Conservation (phyloP, 2,113 vertebrate species). For the Lagopus muta region DNA sequence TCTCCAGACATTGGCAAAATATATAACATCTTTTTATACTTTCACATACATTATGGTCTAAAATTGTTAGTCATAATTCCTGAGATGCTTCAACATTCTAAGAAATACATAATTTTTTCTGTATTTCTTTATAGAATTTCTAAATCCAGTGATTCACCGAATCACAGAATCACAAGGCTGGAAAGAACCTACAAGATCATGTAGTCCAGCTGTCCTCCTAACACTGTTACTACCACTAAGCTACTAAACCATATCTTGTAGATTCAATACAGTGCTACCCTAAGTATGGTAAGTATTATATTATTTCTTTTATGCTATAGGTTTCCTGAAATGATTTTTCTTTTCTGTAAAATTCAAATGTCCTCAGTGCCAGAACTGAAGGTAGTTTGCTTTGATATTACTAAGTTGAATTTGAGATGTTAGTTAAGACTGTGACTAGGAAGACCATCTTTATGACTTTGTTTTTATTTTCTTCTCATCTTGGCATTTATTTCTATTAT, state of each 20-base stretch:
- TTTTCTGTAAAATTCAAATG: background rate
- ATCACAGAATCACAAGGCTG: too few species aligned
- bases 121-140: background rate
- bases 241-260: too few species aligned
- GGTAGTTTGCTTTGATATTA: background rate
- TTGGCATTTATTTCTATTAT: background rate
- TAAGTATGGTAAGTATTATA: background rate
- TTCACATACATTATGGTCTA: background rate
- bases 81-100: background rate
- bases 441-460: background rate
- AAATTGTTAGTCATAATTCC: background rate
- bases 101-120: background rate
- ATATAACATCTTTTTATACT: background rate
- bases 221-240: too few species aligned
- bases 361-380: background rate
- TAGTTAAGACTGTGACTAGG: background rate
- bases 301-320: background rate
- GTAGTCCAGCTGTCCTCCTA: too few species aligned
- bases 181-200: too few species aligned
- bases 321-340: background rate
- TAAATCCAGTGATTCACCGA: background rate
- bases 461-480: constrained; percentile 29
- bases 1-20: background rate
- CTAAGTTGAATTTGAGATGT: constrained; percentile 12
- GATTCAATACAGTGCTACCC: too few species aligned